phyloP scores from a whole-genome alignment of 92 coral and sea anemone species.

The Isaurus tuberculatus region DNA sequence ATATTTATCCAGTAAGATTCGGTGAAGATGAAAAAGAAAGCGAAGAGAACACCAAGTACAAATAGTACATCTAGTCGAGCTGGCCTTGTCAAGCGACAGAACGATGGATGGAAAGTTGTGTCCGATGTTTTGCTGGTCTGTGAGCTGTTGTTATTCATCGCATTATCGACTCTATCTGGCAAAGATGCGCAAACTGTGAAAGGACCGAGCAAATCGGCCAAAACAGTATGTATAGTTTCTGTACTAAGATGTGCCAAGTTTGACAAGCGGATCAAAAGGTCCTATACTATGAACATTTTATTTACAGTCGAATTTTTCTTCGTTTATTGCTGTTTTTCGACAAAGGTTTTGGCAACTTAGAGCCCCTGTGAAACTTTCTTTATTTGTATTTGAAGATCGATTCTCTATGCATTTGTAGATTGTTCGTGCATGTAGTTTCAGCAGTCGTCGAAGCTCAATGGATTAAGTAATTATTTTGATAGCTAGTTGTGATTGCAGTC shows the following conservation, averaged over 20 bases:
- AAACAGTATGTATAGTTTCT: slow-evolving; percentile 40
- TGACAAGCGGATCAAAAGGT: slow-evolving; percentile 42
- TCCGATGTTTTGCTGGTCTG: slow-evolving; percentile 85
- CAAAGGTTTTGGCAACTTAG: not conserved
- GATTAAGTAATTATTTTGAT: not conserved
- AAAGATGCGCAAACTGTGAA: slow-evolving; percentile 52
- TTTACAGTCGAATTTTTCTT: not conserved
- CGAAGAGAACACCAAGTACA: slow-evolving; percentile 64
- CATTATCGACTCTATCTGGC: slow-evolving; percentile 76
- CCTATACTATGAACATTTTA: not conserved
- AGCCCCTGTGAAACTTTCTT: not conserved
- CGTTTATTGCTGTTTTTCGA: slow-evolving; percentile 5
- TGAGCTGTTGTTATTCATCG: slow-evolving; percentile 77
- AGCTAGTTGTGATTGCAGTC: not conserved
- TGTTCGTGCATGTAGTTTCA: not conserved
- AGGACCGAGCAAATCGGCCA: slow-evolving; percentile 42
- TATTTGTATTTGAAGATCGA: not conserved
- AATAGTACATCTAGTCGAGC: slow-evolving; percentile 77
- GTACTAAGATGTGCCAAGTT: not conserved
- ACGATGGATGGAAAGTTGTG: slow-evolving; percentile 71
- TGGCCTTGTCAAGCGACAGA: slow-evolving; percentile 59
- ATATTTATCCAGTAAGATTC: slow-evolving; percentile 1
- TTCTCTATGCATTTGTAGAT: slow-evolving; percentile 8
- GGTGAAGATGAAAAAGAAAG: slow-evolving; percentile 62
- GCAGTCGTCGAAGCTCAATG: not conserved